Base-by-base conservation (phyloP, 2,888 invertebrate genomes). In the Thymelicus lineola region DNA sequence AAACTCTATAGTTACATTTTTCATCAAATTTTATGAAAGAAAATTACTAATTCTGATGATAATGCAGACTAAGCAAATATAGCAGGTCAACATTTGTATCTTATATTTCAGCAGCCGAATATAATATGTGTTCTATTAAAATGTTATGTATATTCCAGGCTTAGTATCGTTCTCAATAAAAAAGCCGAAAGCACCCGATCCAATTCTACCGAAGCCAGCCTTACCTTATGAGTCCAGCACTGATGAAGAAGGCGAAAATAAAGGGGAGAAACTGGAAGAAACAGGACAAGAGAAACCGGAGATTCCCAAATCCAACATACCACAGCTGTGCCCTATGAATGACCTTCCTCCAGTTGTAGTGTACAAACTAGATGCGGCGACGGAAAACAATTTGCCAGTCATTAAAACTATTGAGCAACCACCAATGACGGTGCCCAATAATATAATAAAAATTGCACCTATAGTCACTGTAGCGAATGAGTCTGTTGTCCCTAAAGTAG, bases 161-260 rank as follows among this genome's bases (percentile, higher is more conserved):
- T 96, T 97, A 0, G 97, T 98, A 0, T 96, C 97, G 71, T 98
- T 98, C 85, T 98, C 97, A 0, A 97, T 98, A 55, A 97, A 96
- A 80, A 97, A 97, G 82, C 93, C 96, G 0, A 97, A 97, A 82
- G 97, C 97, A 70, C 95, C 95, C 0, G 95, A 96, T 61, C 90
- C 94, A 0, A 91, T 95, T 1, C 87, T 96, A 1, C 94, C 96
- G 5, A 97, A 96, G 84, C 97, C 96, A 66, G 96, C 97, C 0
- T 81, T 98, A 50, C 96, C 97, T 0, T 94, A 97, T 77, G 97
- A 97, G 79, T 96, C 96, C 20, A 97, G 97, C 74, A 95, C 95
- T n/a, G 96, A 96, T 10, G 96, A 96, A 15, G 95, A 95, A 72
- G 75, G 86, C n/a, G 87, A 88, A 80, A 82, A 66, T 75, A 77